Evolutionary conservation across 2,113 vertebrate genomes (phyloP).

Genomic region (Hepsetus odoe): DNA sequence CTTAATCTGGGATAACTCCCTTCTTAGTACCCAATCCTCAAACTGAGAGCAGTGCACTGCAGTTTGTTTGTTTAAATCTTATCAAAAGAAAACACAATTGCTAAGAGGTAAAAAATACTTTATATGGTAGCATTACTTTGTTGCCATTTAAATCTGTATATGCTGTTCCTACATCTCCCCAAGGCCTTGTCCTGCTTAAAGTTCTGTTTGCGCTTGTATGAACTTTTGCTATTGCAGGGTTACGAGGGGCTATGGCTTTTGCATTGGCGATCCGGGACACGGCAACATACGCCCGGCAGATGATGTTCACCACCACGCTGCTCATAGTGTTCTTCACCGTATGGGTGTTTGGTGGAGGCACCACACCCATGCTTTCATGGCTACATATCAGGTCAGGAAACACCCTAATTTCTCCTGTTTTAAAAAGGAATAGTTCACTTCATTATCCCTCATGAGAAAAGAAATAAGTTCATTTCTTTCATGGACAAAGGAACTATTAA

Average conservation of each 20-base stretch:
- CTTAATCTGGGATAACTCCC: constrained; percentile 23
- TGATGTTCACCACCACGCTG: constrained; percentile 98
- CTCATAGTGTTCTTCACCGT: constrained; percentile 98
- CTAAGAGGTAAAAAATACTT: too few species aligned
- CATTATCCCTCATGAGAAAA: too few species aligned
- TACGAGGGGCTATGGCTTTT: constrained; percentile 96
- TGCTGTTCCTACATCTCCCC: neutral
- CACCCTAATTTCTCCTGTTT: too few species aligned
- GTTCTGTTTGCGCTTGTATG: neutral
- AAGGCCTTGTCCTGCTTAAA: neutral
- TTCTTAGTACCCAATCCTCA: neutral
- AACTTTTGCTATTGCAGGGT: constrained; percentile 70
- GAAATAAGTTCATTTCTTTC: too few species aligned
- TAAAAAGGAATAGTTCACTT: too few species aligned
- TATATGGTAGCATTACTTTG: neutral
- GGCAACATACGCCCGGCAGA: constrained; percentile 91
- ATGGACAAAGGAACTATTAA: too few species aligned
- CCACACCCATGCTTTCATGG: constrained; percentile 96
- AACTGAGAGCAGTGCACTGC: neutral
- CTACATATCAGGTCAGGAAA: constrained; percentile 90
- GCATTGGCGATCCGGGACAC: constrained; percentile 95
- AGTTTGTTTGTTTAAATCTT: too few species aligned
- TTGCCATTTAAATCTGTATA: neutral
- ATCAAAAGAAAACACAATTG: too few species aligned
- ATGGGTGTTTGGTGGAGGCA: constrained; percentile 96